Evolutionary conservation across 2,888 invertebrate genomes (phyloP).

Genomic region (Esperia sulphurella): DNA sequence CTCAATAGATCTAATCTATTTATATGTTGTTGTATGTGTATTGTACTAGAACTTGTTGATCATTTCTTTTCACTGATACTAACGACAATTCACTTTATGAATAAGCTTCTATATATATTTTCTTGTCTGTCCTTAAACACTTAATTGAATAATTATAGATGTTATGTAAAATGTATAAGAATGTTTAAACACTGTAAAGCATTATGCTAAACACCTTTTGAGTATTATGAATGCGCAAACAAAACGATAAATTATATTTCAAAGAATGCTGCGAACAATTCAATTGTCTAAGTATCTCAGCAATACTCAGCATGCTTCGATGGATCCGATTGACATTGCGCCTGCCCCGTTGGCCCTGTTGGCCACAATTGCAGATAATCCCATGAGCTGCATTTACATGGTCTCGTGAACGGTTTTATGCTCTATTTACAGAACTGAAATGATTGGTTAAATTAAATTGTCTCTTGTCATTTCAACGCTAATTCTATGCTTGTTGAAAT

Average conservation of each 20-base stretch:
- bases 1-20: background rate
- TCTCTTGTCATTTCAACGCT: slow-evolving; percentile 50
- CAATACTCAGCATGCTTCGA: slow-evolving; percentile 53
- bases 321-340: slow-evolving; percentile 42
- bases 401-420: slow-evolving; percentile 54
- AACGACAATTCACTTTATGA: no score
- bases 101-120: no score
- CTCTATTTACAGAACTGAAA: slow-evolving; percentile 65
- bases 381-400: slow-evolving; percentile 51
- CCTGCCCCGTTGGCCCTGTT: slow-evolving; percentile 38
- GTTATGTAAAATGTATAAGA: no score
- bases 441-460: slow-evolving; percentile 64
- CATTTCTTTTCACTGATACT: no score
- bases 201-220: background rate
- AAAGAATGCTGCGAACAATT: slow-evolving; percentile 50
- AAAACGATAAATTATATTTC: slow-evolving; percentile 35
- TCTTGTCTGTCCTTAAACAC: background rate
- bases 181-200: no score
- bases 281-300: slow-evolving; percentile 41
- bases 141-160: background rate
- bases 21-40: no score
- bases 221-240: slow-evolving; percentile 30
- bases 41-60: no score
- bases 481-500: slow-evolving; percentile 34
- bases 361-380: slow-evolving; percentile 60